Conservation (phyloP, 2,888 invertebrate genomes). For the Nephrotoma flavescens region DNA sequence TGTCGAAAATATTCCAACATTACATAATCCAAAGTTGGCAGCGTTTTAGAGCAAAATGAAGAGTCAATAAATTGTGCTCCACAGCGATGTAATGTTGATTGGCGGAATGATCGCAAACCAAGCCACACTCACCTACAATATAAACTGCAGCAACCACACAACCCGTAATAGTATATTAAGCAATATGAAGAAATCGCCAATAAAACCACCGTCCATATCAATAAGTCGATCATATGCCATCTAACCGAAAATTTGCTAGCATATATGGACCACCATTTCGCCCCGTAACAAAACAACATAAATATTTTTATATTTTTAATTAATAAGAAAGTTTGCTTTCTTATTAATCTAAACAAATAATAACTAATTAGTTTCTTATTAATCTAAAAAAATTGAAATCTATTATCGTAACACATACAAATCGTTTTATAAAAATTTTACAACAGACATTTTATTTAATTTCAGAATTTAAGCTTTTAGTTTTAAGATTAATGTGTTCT, state of each 20-base stretch:
- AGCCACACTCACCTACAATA: conserved; percentile 19
- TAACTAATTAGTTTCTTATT: background rate
- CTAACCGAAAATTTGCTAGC: conserved; percentile 16
- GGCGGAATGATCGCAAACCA: conserved; percentile 21
- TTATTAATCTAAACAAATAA: background rate
- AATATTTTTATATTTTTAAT: background rate
- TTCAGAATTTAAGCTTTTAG: background rate
- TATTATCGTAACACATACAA: background rate
- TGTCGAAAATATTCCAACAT: background rate
- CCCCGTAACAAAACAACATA: background rate
- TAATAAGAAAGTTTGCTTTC: background rate
- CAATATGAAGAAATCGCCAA: conserved; percentile 27
- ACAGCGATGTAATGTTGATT: background rate
- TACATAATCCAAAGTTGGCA: background rate
- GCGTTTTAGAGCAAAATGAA: too few relatives aligned
- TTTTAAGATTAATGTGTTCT: background rate
- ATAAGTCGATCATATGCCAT: conserved; percentile 32
- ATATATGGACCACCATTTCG: background rate
- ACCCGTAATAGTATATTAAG: conserved; percentile 18
- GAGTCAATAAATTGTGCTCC: background rate
- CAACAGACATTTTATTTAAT: background rate
- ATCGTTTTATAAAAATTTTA: background rate
- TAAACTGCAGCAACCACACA: conserved; percentile 16
- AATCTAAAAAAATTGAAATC: background rate
- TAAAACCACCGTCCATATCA: conserved; percentile 28